phyloP scores from a whole-genome alignment of 1,140 invertebrate genomes.

The Pantala flavescens region DNA sequence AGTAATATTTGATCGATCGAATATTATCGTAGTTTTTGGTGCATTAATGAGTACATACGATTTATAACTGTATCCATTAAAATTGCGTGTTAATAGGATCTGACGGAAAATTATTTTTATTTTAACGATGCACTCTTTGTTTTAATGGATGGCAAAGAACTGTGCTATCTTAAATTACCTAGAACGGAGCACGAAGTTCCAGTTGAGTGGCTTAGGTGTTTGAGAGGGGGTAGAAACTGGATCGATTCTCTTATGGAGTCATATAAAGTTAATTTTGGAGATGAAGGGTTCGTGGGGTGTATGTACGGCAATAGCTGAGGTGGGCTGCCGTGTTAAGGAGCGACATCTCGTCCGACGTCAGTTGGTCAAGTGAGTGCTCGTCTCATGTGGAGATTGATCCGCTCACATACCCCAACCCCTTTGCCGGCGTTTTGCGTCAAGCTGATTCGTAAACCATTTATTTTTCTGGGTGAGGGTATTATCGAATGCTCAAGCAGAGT shows the following conservation, averaged over 20 bases:
- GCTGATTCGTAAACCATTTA: not conserved
- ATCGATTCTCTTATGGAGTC: constrained; percentile 1
- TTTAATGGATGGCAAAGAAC: too few species aligned
- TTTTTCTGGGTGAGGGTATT: not conserved
- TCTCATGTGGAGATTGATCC: not conserved
- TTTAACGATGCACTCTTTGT: too few species aligned
- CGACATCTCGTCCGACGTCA: not conserved
- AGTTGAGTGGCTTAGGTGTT: not conserved
- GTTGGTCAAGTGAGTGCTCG: not conserved
- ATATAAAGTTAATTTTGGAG: not conserved
- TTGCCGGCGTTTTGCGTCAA: not conserved
- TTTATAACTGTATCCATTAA: too few species aligned
- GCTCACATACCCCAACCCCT: not conserved
- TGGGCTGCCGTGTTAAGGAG: not conserved
- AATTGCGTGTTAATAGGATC: too few species aligned
- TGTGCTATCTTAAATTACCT: too few species aligned
- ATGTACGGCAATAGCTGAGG: too few species aligned
- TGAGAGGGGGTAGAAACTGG: not conserved
- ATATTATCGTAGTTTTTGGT: too few species aligned
- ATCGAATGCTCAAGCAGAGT: not conserved
- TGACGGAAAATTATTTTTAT: too few species aligned
- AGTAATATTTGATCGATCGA: too few species aligned
- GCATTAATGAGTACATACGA: too few species aligned
- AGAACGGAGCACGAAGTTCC: too few species aligned
- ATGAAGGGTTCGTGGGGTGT: too few species aligned